These are phyloP conservation scores for Dicrurus megarhynchus DNA, from an alignment of 2,113 vertebrate species.

Conservation along the genomic window DNA sequence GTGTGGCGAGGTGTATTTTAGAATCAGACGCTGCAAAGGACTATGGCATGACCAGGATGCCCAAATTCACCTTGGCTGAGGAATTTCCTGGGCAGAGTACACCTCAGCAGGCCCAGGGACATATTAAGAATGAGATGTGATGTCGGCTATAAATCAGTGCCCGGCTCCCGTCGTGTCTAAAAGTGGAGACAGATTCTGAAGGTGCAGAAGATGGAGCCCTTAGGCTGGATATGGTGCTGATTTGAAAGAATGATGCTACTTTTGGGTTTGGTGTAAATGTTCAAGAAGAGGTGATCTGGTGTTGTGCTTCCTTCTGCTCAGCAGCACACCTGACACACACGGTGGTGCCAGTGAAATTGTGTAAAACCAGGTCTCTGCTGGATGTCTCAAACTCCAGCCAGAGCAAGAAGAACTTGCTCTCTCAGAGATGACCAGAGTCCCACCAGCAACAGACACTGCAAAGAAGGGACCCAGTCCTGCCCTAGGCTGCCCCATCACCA, in stretches of 20 bases:
- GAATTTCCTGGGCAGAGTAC: background rate
- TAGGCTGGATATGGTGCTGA: background rate
- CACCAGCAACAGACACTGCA: background rate
- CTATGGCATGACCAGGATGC: too few species aligned
- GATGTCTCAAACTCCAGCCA: background rate
- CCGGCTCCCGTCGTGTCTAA: fast-evolving
- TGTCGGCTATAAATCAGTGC: background rate
- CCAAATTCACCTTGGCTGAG: background rate
- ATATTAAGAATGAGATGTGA: background rate
- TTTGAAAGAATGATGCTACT: background rate
- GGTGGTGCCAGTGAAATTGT: fast-evolving
- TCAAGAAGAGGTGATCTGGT: background rate
- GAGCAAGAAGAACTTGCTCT: background rate
- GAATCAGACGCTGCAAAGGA: too few species aligned
- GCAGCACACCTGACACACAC: fast-evolving
- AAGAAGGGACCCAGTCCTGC: background rate
- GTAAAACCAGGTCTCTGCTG: background rate
- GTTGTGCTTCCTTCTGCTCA: fast-evolving
- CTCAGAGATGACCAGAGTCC: background rate
- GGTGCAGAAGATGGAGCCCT: background rate
- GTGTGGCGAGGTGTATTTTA: fast-evolving
- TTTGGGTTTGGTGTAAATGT: fast-evolving
- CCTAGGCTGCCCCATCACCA: fast-evolving
- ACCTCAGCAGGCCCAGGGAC: background rate
- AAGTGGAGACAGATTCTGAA: background rate